phyloP scores from a whole-genome alignment of 2,113 vertebrate species.

The Silurus glanis region DNA sequence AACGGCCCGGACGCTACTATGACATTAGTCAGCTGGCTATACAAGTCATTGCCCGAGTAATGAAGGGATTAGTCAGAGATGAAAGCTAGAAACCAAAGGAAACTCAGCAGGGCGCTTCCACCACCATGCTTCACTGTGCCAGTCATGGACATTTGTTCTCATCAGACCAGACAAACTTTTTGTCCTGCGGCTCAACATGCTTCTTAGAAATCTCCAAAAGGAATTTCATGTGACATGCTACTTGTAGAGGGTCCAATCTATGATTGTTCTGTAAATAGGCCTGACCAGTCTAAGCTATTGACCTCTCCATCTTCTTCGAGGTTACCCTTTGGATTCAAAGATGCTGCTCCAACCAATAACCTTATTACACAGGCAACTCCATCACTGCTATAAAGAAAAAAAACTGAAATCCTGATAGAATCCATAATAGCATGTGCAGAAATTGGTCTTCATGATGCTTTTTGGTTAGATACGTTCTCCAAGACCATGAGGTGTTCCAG shows the following conservation, averaged over 20 bases:
- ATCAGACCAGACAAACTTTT: background rate
- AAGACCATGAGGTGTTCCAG: background rate
- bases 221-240: background rate
- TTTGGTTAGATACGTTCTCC: background rate
- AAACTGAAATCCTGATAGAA: too few relatives aligned
- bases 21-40: background rate
- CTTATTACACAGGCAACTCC: background rate
- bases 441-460: background rate
- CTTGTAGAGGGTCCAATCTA: background rate
- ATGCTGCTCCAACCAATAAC: background rate
- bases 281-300: background rate
- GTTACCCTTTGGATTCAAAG: background rate
- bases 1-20: background rate
- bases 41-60: background rate
- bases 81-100: background rate
- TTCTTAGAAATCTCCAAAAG: background rate
- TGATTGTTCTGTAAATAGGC: background rate
- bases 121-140: background rate
- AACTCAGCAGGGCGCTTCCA: background rate
- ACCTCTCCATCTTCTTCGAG: background rate
- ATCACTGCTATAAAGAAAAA: background rate
- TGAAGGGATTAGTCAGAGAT: background rate
- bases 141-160: background rate
- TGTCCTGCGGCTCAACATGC: background rate
- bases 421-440: background rate